Evolutionary conservation across 2,113 vertebrate species (phyloP).

Genomic region (Cygnus atratus): DNA sequence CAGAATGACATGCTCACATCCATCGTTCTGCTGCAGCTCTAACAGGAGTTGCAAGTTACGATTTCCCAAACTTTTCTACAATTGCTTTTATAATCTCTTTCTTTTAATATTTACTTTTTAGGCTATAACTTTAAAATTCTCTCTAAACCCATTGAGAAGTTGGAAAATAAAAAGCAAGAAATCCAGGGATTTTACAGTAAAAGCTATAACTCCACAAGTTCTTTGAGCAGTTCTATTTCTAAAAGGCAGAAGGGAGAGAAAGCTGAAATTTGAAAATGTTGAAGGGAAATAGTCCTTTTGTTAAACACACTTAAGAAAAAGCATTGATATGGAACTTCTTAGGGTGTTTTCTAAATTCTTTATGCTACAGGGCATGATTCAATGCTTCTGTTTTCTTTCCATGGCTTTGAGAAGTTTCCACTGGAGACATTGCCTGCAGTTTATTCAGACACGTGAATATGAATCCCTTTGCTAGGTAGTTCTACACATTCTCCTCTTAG

Average conservation of each 20-base stretch:
- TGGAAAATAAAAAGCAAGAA: slow-evolving; percentile 54
- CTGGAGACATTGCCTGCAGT: background rate
- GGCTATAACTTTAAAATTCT: slow-evolving; percentile 41
- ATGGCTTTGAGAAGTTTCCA: background rate
- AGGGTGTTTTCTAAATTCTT: slow-evolving; percentile 34
- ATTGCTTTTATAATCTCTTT: slow-evolving; percentile 58
- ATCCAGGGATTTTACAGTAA: slow-evolving; percentile 46
- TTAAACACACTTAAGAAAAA: slow-evolving; percentile 44
- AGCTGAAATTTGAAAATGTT: slow-evolving; percentile 25
- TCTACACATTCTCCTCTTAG: background rate
- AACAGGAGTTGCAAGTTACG: background rate
- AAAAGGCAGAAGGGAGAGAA: slow-evolving; percentile 9
- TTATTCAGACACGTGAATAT: background rate
- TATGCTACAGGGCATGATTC: background rate
- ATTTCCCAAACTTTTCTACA: slow-evolving; percentile 29
- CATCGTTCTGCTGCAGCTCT: background rate
- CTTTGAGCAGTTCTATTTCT: background rate
- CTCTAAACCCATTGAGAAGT: slow-evolving; percentile 57
- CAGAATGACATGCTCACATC: fast-evolving
- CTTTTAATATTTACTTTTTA: slow-evolving; percentile 45
- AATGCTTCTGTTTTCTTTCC: slow-evolving; percentile 28
- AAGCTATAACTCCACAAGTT: slow-evolving; percentile 19
- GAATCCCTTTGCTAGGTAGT: slow-evolving; percentile 26
- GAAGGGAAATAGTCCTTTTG: slow-evolving; percentile 36
- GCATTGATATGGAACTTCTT: slow-evolving; percentile 28